phyloP scores from a whole-genome alignment of 2,888 invertebrate species.

The Lycia hirtaria region DNA sequence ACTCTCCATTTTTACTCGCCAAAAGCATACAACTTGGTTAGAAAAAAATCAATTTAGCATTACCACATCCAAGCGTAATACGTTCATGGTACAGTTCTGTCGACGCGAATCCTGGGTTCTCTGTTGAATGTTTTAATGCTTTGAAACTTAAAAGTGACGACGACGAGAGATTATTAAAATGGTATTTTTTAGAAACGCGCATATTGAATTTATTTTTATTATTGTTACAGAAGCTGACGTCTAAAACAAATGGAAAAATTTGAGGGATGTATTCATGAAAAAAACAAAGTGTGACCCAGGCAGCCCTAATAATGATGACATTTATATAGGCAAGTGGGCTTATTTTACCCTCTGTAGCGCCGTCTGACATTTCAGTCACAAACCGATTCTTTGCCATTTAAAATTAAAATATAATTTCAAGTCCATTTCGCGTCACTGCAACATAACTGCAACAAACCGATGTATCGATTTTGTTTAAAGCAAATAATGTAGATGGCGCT shows the following conservation, averaged over 20 bases:
- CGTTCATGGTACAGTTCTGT: neutral
- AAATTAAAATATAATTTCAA: neutral
- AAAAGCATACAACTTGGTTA: neutral
- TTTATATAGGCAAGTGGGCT: too few relatives aligned
- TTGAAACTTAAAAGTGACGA: neutral
- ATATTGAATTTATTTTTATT: too few relatives aligned
- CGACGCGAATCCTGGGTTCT: neutral
- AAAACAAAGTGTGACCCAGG: too few relatives aligned
- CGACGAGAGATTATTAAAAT: neutral
- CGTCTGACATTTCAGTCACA: neutral
- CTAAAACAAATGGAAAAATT: too few relatives aligned
- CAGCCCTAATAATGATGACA: too few relatives aligned
- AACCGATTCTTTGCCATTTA: neutral
- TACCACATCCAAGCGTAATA: neutral
- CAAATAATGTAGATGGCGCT: neutral
- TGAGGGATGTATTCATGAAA: too few relatives aligned
- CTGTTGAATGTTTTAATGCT: neutral
- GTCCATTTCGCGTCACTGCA: neutral
- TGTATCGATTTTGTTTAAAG: neutral
- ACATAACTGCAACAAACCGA: neutral
- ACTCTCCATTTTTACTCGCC: too few relatives aligned
- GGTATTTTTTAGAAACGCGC: neutral
- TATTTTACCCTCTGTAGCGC: neutral
- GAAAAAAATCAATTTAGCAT: neutral
- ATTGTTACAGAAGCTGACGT: too few relatives aligned